Evolutionary conservation across 1,140 invertebrate genomes (phyloP), one percentile per base, ranked within the genome.

Genomic region (Batillaria attramentaria): DNA sequence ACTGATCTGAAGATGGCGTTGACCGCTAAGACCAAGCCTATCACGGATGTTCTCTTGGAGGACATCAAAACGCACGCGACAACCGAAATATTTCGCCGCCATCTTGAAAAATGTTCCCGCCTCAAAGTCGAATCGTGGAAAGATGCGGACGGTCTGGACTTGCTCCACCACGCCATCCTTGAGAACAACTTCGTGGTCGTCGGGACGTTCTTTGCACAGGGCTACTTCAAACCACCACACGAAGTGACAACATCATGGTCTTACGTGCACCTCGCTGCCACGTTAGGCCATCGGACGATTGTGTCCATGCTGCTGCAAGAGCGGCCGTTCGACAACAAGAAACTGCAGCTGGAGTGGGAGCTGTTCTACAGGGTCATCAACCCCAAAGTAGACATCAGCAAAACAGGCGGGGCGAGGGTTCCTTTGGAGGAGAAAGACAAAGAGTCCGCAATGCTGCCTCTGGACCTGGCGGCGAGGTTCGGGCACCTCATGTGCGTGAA

Each of bases 151-250:
- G 73, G 66, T 16, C 72, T 87, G 31, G 84, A 89, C 72, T 77
- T 89, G 0, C 72, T 89, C 3, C 87, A 89, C 65, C 84, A 87
- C 41, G 83, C 85, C 37, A 87, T 89, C 16, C 79, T 89, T 54
- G 62, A 85, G 1, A 85, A 85, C 65, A 89, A 87, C 54, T 76
- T 85, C 31, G 83, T 87, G 60, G 85, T 83, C 0, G 79, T 86
- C 0, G 83, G 81, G 8, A 60, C 81, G 0, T 80, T 89, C 13
- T 86, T 89, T 60, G 82, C 79, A 31, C 75, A 82, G 18, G 87
- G 87, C 54, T 73, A 80, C 13, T 89, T 87, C 79, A 86, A 87
- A 72, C 84, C 85, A 3, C 86, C 85, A n/a, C 83, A 87, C 50
- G 85, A 87, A 79, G 82, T 84, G 60, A 60, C 73, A 8, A 72